Percentiles rank a stretch among this genome's conserved stretches.
Conservation (phyloP, 2,797 vertebrate genomes). For the Microctenopoma lineatum region DNA sequence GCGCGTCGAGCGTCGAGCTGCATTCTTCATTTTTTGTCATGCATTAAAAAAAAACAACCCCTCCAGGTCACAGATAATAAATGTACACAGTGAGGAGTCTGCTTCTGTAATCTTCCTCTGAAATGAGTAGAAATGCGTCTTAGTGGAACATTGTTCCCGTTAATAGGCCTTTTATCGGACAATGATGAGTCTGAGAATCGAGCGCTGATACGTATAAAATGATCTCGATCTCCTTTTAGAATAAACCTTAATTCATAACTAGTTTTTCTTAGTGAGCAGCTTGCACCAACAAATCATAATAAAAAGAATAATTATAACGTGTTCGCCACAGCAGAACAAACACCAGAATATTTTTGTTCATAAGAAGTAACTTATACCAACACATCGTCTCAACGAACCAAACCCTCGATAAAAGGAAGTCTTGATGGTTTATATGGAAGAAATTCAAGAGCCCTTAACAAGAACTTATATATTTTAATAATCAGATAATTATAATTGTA, state of each 20-base stretch:
- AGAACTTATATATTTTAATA: too few relatives aligned
- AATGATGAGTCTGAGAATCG: background rate
- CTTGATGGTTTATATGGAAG: too few relatives aligned
- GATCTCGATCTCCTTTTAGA: background rate
- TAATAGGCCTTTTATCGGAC: background rate
- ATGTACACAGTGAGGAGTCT: background rate
- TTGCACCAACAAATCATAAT: background rate
- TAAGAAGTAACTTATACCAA: too few relatives aligned
- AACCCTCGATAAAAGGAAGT: too few relatives aligned
- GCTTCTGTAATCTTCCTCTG: too few relatives aligned
- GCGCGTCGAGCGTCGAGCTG: constrained; percentile 45
- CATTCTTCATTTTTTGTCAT: constrained; percentile 56
- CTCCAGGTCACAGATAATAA: background rate
- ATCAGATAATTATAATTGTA: too few relatives aligned
- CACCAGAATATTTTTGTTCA: too few relatives aligned
- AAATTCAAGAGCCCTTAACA: too few relatives aligned
- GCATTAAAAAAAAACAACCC: background rate
- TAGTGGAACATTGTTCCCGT: background rate
- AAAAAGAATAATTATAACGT: too few relatives aligned
- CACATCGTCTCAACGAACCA: background rate
- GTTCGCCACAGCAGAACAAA: too few relatives aligned
- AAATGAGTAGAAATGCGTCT: too few relatives aligned
- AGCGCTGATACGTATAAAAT: background rate
- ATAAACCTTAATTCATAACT: background rate
- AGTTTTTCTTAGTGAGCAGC: background rate